Evolutionary conservation across 2,888 invertebrate species (phyloP), one percentile per base, ranked within the genome.

Genomic region (Lithosia quadra): DNA sequence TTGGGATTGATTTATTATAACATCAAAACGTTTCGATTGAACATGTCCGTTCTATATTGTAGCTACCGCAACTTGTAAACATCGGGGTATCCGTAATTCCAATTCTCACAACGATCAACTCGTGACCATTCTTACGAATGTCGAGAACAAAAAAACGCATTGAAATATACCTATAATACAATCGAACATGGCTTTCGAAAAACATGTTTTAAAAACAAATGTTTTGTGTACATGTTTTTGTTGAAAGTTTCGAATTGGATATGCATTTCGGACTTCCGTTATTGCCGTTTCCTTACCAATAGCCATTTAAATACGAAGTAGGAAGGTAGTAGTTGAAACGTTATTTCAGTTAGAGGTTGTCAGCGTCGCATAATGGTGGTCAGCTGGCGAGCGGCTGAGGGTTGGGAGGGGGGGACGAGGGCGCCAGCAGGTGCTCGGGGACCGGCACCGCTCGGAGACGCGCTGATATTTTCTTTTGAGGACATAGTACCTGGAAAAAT

Each of bases 381-480:
- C 85, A 84, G 87, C 86, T 84, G 69, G 65, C 53, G 71, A 74
- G 77, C 68, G 71, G 71, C 69, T 76, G 71, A 61, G 81, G 56
- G 70, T 24, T 79, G 58, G 77, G 75, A 57, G 80, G 75, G 55
- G 82, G 79, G 10, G 78, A 69, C 0, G 73, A n/a, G 0, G 82
- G 69, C 0, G 71, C 85, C 88, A 97, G 94, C 88, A 98, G 95
- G 93, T 97, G 97, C 85, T 97, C 97, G 80, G 97, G 97, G 79
- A 98, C 96, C 66, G 98, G 97, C 82, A 98, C 96, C 65, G 97
- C 97, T 80, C 97, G 96, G 71, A 97, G 96, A 73, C 98, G 96
- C 13, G 97, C 96, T 66, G 97, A 97, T 83, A 97, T 96, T 87
- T 98, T 98, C 95, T 98, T 98, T 96, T 97, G 95, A 0, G 96